Percentiles rank a stretch among this genome's conserved stretches.
These are phyloP conservation scores for Epinephelus cyanopodus DNA, from an alignment of 2,113 vertebrate genomes.

Conservation along the genomic window DNA sequence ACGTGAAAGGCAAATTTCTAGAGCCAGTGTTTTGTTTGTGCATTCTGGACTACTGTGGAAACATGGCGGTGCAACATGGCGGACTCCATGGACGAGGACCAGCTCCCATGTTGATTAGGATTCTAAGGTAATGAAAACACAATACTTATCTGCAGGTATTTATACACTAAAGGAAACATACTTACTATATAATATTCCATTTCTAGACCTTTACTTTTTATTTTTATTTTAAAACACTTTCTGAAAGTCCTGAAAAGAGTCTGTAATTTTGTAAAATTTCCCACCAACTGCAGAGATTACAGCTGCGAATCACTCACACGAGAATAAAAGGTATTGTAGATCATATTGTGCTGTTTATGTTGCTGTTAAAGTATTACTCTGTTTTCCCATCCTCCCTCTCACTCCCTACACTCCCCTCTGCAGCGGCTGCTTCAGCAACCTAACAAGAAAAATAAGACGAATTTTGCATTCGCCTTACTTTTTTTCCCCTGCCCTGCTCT, in stretches of 20 bases:
- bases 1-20: too few species aligned
- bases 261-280: constrained; percentile 26
- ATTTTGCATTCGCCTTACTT: constrained; percentile 16
- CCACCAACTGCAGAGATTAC: constrained; percentile 25
- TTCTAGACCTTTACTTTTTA: too few species aligned
- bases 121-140: too few species aligned
- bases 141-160: too few species aligned
- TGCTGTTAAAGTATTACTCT: constrained; percentile 28
- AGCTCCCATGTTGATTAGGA: too few species aligned
- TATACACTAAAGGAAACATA: too few species aligned
- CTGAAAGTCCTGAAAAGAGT: background rate
- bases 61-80: too few species aligned
- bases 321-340: constrained; percentile 1
- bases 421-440: constrained; percentile 22
- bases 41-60: too few species aligned
- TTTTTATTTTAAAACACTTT: background rate
- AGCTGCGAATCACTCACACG: constrained; percentile 40
- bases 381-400: constrained; percentile 49
- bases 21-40: too few species aligned
- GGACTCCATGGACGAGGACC: too few species aligned
- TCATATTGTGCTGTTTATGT: constrained; percentile 50
- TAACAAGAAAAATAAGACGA: constrained; percentile 19
- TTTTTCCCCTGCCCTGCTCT: too few species aligned
- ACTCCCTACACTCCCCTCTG: constrained; percentile 44
- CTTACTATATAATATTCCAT: too few species aligned